phyloP scores from a whole-genome alignment of 2,797 vertebrate genomes.

The Malacoraja senta region DNA sequence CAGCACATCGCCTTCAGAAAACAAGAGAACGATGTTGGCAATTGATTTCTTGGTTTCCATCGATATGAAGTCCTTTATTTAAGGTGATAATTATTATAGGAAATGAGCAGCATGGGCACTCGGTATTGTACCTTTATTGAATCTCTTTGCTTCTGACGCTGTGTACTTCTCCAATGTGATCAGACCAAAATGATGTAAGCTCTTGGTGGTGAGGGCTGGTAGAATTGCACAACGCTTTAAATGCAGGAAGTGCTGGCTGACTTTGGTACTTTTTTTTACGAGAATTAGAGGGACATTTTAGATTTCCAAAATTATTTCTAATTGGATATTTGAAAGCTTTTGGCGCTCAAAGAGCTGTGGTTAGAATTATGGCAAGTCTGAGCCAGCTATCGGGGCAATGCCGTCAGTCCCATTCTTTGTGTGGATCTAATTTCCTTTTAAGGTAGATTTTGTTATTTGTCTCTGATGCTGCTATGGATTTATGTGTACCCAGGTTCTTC shows the following conservation, averaged over 20 bases:
- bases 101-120: background rate
- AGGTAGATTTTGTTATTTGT: too few species aligned
- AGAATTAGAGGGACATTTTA: background rate
- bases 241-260: background rate
- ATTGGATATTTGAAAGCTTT: background rate
- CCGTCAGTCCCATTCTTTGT: too few species aligned
- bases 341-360: background rate
- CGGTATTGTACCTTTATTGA: background rate
- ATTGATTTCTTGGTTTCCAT: background rate
- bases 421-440: too few species aligned
- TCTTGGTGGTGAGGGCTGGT: background rate
- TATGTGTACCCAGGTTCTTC: too few species aligned
- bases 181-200: constrained; percentile 6
- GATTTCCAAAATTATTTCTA: background rate
- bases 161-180: background rate
- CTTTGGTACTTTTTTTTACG: too few species aligned
- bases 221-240: background rate
- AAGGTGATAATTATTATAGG: background rate
- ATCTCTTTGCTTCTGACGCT: background rate
- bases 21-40: too few species aligned
- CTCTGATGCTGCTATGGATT: too few species aligned
- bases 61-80: background rate
- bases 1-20: background rate
- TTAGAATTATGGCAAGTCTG: background rate
- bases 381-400: too few species aligned